Conservation (phyloP, 2,797 vertebrate species). For the Pteropus rufus region DNA sequence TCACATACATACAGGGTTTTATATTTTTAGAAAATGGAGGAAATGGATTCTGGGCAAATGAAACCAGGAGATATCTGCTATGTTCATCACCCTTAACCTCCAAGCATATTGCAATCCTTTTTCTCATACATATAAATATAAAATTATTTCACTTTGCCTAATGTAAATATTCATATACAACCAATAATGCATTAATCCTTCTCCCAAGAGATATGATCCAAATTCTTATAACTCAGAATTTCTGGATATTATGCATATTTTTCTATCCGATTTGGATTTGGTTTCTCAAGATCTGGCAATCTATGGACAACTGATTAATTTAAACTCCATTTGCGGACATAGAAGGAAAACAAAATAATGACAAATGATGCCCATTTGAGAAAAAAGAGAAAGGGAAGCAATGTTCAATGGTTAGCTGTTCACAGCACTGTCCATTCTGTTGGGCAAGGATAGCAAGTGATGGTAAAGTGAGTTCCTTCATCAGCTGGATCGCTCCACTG, state of each 20-base stretch:
- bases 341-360: background rate
- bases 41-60: background rate
- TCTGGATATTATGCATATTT: background rate
- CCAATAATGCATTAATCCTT: background rate
- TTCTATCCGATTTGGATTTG: background rate
- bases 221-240: slow-evolving; percentile 39
- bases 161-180: background rate
- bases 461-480: background rate
- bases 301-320: background rate
- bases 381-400: background rate
- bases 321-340: background rate
- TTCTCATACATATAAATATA: background rate
- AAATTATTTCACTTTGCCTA: background rate
- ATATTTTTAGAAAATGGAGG: background rate
- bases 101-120: background rate
- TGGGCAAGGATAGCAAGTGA: background rate
- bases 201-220: background rate
- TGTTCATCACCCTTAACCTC: background rate
- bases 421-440: background rate
- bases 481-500: background rate
- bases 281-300: background rate
- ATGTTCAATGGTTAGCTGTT: background rate
- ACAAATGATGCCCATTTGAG: background rate
- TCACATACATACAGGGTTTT: background rate
- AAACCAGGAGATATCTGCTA: background rate